phyloP scores from a whole-genome alignment of 2,797 vertebrate species.

The Apogon hyalosoma region DNA sequence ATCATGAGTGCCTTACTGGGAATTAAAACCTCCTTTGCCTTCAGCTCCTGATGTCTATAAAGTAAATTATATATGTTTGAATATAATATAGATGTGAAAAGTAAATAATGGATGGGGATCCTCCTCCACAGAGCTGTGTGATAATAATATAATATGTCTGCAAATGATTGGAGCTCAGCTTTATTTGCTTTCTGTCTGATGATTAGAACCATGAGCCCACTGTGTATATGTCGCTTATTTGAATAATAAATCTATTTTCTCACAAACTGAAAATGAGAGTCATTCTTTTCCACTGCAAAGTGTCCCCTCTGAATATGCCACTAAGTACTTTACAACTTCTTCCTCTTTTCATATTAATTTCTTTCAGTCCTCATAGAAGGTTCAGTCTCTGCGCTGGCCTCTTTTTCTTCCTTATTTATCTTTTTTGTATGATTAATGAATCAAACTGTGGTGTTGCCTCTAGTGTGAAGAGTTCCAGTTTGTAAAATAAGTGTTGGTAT shows the following conservation, averaged over 20 bases:
- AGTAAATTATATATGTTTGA: conserved; percentile 51
- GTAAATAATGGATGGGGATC: conserved; percentile 36
- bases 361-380: no score
- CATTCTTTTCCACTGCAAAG: conserved; percentile 1
- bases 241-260: conserved; percentile 81
- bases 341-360: no score
- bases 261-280: conserved; percentile 47
- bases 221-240: conserved; percentile 65
- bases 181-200: conserved; percentile 39
- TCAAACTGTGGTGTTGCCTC: no score
- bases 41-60: conserved; percentile 49
- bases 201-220: conserved; percentile 59
- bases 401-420: no score
- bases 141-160: conserved; percentile 23
- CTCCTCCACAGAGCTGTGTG: conserved; percentile 16
- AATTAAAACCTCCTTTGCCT: conserved; percentile 48
- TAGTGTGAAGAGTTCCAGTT: no score
- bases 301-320: not conserved
- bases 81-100: conserved; percentile 39
- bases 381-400: no score
- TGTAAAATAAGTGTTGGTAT: no score
- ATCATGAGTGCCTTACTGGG: conserved; percentile 55
- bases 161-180: conserved; percentile 32
- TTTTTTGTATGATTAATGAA: no score
- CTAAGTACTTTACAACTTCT: no score